Evolutionary conservation across 2,888 invertebrate genomes (phyloP).

Genomic region (Morinoia aosen): DNA sequence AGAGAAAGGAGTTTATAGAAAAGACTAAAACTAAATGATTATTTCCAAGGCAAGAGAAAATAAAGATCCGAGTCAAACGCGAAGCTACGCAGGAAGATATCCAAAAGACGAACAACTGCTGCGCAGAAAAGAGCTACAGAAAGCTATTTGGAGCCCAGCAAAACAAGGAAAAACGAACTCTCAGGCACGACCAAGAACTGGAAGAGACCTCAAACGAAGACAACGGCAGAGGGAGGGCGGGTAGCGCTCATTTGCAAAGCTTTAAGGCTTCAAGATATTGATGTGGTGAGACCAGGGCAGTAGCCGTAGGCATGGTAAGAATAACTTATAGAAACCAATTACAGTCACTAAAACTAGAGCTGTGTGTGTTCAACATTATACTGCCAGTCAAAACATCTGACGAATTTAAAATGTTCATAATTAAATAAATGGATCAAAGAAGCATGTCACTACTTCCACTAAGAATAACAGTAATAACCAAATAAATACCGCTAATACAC

Average conservation of each 20-base stretch:
- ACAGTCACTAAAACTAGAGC: constrained; percentile 41
- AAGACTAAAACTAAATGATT: not conserved
- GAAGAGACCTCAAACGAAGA: not conserved
- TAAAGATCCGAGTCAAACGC: not conserved
- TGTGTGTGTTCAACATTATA: constrained; percentile 34
- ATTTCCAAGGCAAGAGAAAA: not conserved
- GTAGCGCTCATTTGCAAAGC: not conserved
- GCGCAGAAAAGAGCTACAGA: not conserved
- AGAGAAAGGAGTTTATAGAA: not conserved
- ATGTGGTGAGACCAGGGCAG: constrained; percentile 43
- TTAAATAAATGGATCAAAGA: constrained; percentile 26
- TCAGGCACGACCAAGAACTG: not conserved
- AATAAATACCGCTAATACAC: constrained; percentile 39
- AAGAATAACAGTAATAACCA: constrained; percentile 28
- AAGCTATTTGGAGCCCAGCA: not conserved
- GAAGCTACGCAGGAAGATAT: not conserved
- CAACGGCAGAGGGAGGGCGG: constrained; percentile 8
- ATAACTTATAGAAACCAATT: constrained; percentile 51
- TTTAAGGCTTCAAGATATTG: constrained; percentile 5
- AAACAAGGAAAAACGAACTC: not conserved
- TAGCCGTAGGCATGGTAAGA: constrained; percentile 50
- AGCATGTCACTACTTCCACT: constrained; percentile 49
- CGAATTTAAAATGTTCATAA: constrained; percentile 19
- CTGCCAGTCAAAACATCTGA: constrained; percentile 5
- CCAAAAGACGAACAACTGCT: not conserved